Conservation (phyloP, 2,797 vertebrate genomes). For the Rhyacichthys aspro region DNA sequence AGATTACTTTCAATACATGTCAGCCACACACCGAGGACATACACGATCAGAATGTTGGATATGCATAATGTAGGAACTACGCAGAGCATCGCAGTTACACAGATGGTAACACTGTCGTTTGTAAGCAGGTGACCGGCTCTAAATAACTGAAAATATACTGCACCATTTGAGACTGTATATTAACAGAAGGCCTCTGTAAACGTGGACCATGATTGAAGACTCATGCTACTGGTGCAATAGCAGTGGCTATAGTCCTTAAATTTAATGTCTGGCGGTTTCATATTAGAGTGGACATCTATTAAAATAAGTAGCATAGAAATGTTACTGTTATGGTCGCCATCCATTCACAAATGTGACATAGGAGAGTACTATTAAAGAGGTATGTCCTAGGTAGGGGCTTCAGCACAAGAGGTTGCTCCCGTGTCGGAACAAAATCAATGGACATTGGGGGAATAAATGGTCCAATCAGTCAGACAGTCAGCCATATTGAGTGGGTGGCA, state of each 20-base stretch:
- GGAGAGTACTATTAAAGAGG: slow-evolving; percentile 50
- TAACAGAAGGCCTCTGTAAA: neutral
- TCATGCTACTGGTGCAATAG: neutral
- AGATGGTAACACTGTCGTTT: slow-evolving; percentile 16
- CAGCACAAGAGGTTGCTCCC: slow-evolving; percentile 51
- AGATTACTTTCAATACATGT: slow-evolving; percentile 8
- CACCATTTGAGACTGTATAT: slow-evolving; percentile 17
- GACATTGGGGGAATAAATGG: slow-evolving; percentile 66
- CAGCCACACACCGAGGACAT: neutral
- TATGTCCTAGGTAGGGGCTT: slow-evolving; percentile 44
- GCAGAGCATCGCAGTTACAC: neutral
- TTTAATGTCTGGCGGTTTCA: slow-evolving; percentile 24
- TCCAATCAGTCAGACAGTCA: slow-evolving; percentile 66
- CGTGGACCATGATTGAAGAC: neutral
- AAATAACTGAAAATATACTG: slow-evolving; percentile 2
- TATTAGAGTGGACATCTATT: slow-evolving; percentile 37
- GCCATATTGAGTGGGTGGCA: slow-evolving; percentile 62
- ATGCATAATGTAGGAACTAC: slow-evolving; percentile 6
- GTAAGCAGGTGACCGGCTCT: slow-evolving; percentile 13
- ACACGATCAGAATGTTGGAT: slow-evolving; percentile 6
- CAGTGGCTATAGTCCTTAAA: slow-evolving; percentile 7
- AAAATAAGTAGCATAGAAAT: slow-evolving; percentile 49
- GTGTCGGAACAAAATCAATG: slow-evolving; percentile 66
- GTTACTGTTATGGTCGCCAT: slow-evolving; percentile 52
- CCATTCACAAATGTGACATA: slow-evolving; percentile 60